Evolutionary conservation across 2,888 invertebrate species (phyloP).

Genomic region (Andrena flavipes): DNA sequence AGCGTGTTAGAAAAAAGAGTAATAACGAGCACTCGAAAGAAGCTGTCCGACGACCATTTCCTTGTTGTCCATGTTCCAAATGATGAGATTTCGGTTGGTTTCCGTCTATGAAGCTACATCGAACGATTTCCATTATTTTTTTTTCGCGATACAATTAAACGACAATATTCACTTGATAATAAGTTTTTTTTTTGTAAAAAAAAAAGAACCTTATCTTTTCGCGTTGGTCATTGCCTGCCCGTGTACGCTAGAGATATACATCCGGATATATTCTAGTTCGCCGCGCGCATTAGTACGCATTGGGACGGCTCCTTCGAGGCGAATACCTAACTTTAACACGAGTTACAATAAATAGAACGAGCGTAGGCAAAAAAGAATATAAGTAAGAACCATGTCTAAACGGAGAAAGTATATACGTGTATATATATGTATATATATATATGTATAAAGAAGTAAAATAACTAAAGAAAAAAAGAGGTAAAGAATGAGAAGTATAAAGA

Average conservation of each 20-base stretch:
- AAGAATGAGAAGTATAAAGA: slow-evolving; percentile 34
- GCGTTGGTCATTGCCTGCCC: not conserved
- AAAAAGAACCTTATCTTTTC: not conserved
- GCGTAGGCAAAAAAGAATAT: slow-evolving; percentile 35
- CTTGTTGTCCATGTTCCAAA: slow-evolving; percentile 4
- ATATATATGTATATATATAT: not conserved
- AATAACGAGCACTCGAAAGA: slow-evolving; percentile 61
- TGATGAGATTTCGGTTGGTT: not conserved
- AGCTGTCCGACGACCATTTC: slow-evolving; percentile 57
- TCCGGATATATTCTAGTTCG: slow-evolving; percentile 22
- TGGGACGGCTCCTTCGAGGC: slow-evolving; percentile 64
- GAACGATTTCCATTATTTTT: not conserved
- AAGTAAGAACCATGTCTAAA: slow-evolving; percentile 37
- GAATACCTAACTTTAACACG: slow-evolving; percentile 62
- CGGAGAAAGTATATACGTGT: slow-evolving; percentile 9
- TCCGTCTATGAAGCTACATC: not conserved
- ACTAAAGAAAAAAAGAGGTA: slow-evolving; percentile 49
- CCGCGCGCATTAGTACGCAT: slow-evolving; percentile 32
- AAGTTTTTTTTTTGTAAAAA: not conserved
- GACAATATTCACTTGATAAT: no score
- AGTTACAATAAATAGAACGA: slow-evolving; percentile 41
- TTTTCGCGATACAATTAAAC: no score
- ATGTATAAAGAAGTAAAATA: slow-evolving; percentile 31
- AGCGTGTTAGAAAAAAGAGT: slow-evolving; percentile 65
- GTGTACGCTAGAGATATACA: slow-evolving; percentile 15